A percentile compares a stretch with the other conserved stretches of the same genome.
These are phyloP conservation scores for Toxotes chatareus DNA, from an alignment of 2,113 vertebrate genomes.

Conservation along the genomic window DNA sequence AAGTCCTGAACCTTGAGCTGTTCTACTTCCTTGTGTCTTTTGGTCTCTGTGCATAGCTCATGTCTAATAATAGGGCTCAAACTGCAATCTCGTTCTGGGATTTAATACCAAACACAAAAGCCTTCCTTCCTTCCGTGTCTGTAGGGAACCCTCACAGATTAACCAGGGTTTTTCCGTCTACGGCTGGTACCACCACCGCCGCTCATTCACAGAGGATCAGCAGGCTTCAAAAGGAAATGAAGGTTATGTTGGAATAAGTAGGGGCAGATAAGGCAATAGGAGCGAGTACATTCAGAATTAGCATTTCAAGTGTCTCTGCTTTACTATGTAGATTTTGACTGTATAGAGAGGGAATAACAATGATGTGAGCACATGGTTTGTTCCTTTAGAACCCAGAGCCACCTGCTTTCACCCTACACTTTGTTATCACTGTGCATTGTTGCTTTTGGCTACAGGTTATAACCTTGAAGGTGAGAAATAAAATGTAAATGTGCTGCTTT, in stretches of 20 bases:
- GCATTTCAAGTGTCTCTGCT: conserved; percentile 3
- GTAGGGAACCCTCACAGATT: conserved; percentile 42
- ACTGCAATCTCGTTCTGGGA: conserved; percentile 26
- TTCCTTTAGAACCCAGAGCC: neutral
- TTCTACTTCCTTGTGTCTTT: conserved; percentile 15
- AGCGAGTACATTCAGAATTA: conserved; percentile 6
- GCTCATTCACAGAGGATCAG: conserved; percentile 47
- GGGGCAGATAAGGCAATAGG: conserved; percentile 22
- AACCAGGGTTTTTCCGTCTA: conserved; percentile 24
- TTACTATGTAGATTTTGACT: conserved; percentile 13
- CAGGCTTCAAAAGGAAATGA: conserved; percentile 47
- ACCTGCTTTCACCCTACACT: neutral
- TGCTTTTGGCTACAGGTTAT: neutral
- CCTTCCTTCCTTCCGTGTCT: conserved; percentile 44
- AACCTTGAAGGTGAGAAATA: neutral
- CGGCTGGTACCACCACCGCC: conserved; percentile 40
- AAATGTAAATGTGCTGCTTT: neutral
- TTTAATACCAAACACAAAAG: conserved; percentile 55
- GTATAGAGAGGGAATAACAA: neutral
- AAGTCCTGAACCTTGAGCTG: conserved; percentile 28
- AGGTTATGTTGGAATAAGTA: conserved; percentile 29
- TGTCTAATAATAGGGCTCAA: conserved; percentile 55
- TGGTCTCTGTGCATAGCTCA: conserved; percentile 10
- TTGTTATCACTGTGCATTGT: neutral
- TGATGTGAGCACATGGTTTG: neutral